These are phyloP conservation scores for Drosophila nasuta DNA, from an alignment of 1,140 invertebrate species.

Conservation along the genomic window DNA sequence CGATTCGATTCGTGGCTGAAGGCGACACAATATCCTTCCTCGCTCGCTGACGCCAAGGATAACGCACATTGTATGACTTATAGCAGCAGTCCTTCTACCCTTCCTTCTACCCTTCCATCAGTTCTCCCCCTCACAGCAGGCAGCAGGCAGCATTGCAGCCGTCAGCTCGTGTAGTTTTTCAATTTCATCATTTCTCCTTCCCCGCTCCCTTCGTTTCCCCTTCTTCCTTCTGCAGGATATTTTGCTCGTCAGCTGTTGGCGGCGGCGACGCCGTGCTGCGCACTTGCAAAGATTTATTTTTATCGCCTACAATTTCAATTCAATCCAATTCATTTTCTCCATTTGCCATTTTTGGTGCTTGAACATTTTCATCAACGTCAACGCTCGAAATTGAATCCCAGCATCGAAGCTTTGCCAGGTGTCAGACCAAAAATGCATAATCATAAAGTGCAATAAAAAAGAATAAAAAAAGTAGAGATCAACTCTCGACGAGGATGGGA, in stretches of 20 bases:
- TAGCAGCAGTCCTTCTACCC: slow-evolving; percentile 30
- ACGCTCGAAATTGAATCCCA: background rate
- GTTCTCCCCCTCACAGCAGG: background rate
- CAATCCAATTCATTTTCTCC: slow-evolving; percentile 78
- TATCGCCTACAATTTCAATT: slow-evolving; percentile 82
- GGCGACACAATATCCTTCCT: slow-evolving; percentile 29
- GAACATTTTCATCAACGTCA: slow-evolving; percentile 15
- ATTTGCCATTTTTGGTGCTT: slow-evolving; percentile 48
- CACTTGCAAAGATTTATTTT: slow-evolving; percentile 80
- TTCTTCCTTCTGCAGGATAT: background rate
- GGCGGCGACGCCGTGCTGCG: slow-evolving; percentile 72
- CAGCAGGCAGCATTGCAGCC: slow-evolving; percentile 27
- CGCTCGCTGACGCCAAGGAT: slow-evolving; percentile 58
- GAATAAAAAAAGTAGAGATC: slow-evolving; percentile 21
- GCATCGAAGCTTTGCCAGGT: background rate
- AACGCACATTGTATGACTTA: slow-evolving; percentile 80
- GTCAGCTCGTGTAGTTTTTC: slow-evolving; percentile 58
- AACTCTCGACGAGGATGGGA: slow-evolving; percentile 92
- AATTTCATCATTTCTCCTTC: slow-evolving; percentile 68
- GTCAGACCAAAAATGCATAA: slow-evolving; percentile 7
- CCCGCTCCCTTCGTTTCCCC: too few relatives aligned
- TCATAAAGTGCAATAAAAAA: slow-evolving; percentile 12
- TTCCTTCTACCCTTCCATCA: background rate
- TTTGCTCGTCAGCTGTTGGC: slow-evolving; percentile 72
- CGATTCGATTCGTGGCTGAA: slow-evolving; percentile 1